phyloP scores from a whole-genome alignment of 2,797 vertebrate genomes.

The Rousettus madagascariensis region DNA sequence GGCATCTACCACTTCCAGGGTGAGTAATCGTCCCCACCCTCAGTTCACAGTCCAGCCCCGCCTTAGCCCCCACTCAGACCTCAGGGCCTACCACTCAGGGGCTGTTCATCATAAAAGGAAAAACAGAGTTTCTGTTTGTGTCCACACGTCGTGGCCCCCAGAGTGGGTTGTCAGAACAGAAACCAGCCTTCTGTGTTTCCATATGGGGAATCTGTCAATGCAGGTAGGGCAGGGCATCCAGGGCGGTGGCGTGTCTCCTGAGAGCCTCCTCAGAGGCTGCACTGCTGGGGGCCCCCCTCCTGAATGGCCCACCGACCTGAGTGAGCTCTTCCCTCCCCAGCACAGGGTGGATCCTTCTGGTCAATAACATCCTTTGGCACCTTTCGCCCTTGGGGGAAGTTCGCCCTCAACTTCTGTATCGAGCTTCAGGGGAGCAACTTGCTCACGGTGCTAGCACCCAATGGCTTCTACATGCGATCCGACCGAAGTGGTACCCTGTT shows the following conservation, averaged over 20 bases:
- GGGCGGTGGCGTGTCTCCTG: not conserved
- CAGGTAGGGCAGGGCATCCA: not conserved
- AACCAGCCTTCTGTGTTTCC: not conserved
- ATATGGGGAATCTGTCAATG: not conserved
- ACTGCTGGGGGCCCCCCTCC: not conserved
- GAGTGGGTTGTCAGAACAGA: not conserved
- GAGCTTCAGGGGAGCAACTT: slow-evolving; percentile 79
- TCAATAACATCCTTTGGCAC: slow-evolving; percentile 79
- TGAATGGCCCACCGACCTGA: not conserved
- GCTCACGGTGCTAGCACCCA: slow-evolving; percentile 77
- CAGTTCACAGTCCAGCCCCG: not conserved
- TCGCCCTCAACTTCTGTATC: slow-evolving; percentile 80
- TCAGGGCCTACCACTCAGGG: not conserved
- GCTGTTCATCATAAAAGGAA: not conserved
- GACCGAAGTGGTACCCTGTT: slow-evolving; percentile 73
- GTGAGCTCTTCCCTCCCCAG: slow-evolving; percentile 56
- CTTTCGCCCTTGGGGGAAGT: slow-evolving; percentile 78
- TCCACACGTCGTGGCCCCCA: not conserved
- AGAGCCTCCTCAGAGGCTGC: not conserved
- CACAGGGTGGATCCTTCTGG: slow-evolving; percentile 80
- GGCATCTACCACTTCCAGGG: slow-evolving; percentile 81
- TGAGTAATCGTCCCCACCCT: slow-evolving; percentile 27
- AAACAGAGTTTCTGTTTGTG: not conserved
- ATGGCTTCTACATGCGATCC: slow-evolving; percentile 77
- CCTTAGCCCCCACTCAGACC: not conserved